A percentile compares a stretch with the other conserved stretches of the same genome.
These are phyloP conservation scores for Drosophila kepulauana DNA, from an alignment of 1,140 invertebrate species.

Conservation along the genomic window DNA sequence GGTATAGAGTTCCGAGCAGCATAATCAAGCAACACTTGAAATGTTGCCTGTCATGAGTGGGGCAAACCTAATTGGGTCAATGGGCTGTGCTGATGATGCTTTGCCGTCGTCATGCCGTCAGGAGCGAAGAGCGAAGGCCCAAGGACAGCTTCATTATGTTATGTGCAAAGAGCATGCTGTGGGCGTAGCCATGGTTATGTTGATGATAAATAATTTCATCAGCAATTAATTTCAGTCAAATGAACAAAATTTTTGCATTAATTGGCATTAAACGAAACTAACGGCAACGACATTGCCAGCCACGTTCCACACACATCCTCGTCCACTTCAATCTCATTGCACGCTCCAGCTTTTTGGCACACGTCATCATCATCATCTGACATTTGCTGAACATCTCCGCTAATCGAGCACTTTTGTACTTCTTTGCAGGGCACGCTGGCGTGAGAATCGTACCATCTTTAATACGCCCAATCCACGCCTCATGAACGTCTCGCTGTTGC, in stretches of 20 bases:
- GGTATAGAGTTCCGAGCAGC: background rate
- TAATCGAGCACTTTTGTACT: slow-evolving; percentile 31
- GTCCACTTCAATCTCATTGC: slow-evolving; percentile 7
- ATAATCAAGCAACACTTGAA: slow-evolving; percentile 6
- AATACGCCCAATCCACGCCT: slow-evolving; percentile 96
- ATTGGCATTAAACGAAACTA: slow-evolving; percentile 60
- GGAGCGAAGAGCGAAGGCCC: background rate
- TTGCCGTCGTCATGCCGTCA: background rate
- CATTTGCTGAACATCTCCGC: background rate
- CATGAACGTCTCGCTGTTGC: slow-evolving; percentile 94
- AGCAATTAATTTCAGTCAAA: slow-evolving; percentile 76
- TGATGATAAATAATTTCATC: slow-evolving; percentile 61
- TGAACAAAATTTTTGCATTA: slow-evolving; percentile 67
- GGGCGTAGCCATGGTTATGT: slow-evolving; percentile 15
- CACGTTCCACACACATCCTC: background rate
- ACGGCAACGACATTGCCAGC: slow-evolving; percentile 22
- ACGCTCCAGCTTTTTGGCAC: slow-evolving; percentile 42
- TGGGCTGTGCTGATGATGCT: slow-evolving; percentile 22
- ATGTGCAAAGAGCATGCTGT: slow-evolving; percentile 1
- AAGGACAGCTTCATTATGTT: slow-evolving; percentile 38
- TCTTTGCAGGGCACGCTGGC: slow-evolving; percentile 92
- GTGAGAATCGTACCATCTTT: slow-evolving; percentile 96
- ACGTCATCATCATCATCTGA: slow-evolving; percentile 19
- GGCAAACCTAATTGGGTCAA: slow-evolving; percentile 46
- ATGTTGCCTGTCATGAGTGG: slow-evolving; percentile 4